Conservation (phyloP, 2,113 vertebrate genomes). For the Cyprinus carpio region DNA sequence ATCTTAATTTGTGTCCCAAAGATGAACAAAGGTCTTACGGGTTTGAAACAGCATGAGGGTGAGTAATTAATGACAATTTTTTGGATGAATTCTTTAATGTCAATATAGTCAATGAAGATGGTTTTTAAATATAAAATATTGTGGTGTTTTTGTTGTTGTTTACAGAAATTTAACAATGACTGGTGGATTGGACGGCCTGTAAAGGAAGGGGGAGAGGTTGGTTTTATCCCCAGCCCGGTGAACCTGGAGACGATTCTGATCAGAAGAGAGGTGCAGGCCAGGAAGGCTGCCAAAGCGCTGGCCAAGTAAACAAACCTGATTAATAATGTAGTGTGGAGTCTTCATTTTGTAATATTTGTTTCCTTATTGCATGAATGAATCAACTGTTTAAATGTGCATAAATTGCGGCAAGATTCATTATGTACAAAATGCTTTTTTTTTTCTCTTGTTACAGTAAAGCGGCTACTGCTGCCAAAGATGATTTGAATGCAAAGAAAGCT, state of each 20-base stretch:
- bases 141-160: neutral
- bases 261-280: constrained; percentile 94
- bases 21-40: no score
- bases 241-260: constrained; percentile 97
- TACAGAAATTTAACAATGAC: constrained; percentile 98
- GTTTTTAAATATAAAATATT: neutral
- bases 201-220: constrained; percentile 97
- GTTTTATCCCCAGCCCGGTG: constrained; percentile 97
- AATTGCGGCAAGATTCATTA: constrained; percentile 4
- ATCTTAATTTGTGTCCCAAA: no score
- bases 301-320: constrained; percentile 81
- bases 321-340: constrained; percentile 4
- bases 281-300: constrained; percentile 96
- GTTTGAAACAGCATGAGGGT: no score
- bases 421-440: neutral
- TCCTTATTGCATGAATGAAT: neutral
- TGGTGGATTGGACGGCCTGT: constrained; percentile 98
- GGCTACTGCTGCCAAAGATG: constrained; percentile 63
- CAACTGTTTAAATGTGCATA: neutral
- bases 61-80: no score
- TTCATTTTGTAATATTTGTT: neutral
- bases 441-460: constrained; percentile 71
- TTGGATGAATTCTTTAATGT: no score
- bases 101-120: neutral
- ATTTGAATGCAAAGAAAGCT: constrained; percentile 81